A percentile compares a stretch with the other conserved stretches of the same genome.
Evolutionary conservation across 2,113 vertebrate genomes (phyloP).

Genomic region (Ictalurus punctatus): DNA sequence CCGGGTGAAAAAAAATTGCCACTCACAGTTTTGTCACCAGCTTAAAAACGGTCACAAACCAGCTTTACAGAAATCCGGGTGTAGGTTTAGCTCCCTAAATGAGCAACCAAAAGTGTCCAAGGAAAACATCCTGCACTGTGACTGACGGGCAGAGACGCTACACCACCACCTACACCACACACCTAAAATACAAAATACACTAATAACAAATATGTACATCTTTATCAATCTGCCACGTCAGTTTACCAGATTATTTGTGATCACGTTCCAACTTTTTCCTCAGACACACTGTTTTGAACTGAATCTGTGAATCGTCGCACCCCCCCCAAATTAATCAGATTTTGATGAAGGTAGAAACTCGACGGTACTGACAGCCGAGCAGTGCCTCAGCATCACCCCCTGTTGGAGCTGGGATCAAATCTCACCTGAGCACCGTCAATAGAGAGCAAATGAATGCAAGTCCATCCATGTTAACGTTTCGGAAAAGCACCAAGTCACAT

Average conservation of each 20-base stretch:
- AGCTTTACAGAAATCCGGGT: neutral
- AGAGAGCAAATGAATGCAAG: too few species aligned
- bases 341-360: neutral
- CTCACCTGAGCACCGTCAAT: neutral
- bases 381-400: neutral
- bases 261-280: neutral
- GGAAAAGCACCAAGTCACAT: neutral
- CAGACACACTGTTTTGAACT: neutral
- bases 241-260: neutral
- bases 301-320: neutral
- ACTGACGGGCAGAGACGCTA: neutral
- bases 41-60: neutral
- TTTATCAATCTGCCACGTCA: neutral
- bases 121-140: neutral
- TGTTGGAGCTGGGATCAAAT: conserved; percentile 8
- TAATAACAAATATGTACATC: neutral
- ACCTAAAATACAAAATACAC: neutral
- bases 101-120: neutral
- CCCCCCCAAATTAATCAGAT: neutral
- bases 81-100: neutral
- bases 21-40: neutral
- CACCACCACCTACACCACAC: neutral
- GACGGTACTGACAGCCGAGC: neutral
- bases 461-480: neutral
- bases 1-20: neutral